Evolutionary conservation across 92 coral and sea anemone genomes (phyloP), one percentile per base, ranked within the genome.

Genomic region (Zoanthus sansibaricus): DNA sequence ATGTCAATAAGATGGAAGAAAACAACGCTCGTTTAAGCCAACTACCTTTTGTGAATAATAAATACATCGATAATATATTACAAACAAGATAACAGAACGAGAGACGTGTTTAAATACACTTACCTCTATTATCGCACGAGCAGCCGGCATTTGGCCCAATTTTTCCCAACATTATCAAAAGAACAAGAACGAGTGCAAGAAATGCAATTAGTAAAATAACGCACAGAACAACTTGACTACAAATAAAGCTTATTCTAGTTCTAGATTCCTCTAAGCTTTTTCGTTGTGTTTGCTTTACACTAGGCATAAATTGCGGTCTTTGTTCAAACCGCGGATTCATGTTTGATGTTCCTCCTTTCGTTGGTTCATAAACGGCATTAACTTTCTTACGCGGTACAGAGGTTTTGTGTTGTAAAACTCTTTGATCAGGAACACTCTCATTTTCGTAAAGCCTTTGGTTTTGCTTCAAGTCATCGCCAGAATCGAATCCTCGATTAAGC

Each of bases 101-200:
- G 33, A 1, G 42, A 11, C 18, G 33, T 3, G 15, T 1, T 49
- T 1, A 49, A 9, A 49, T 49, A 49, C 55, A 11, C 85, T 46
- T 45, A 68, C 82, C 73, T 80, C 10, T 72, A 6, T 46, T 49
- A 10, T 56, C 9, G 59, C 85, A 80, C 25, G 85, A 48, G 47
- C 85, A 80, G 3, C 59, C 25, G 2, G 79, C 9, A 12, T 52
- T 68, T 67, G 92, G 91, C n/a, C 91, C 94, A 52, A 94, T 18
- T 76, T 88, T 88, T 6, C 98, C 98, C 30, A 88, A 54, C 37
- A 94, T 90, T 32, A 94, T 90, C 55, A 94, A 55, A 1, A 92
- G 70, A 14, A 94, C 98, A 21, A 94, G 86, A 15, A 90, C 76
- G 7, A 94, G 86, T 10, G 95, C 91, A 0, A 75, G 20, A 42